Evolutionary conservation across 2,888 invertebrate species (phyloP).

Genomic region (Zaprionus lineosus): DNA sequence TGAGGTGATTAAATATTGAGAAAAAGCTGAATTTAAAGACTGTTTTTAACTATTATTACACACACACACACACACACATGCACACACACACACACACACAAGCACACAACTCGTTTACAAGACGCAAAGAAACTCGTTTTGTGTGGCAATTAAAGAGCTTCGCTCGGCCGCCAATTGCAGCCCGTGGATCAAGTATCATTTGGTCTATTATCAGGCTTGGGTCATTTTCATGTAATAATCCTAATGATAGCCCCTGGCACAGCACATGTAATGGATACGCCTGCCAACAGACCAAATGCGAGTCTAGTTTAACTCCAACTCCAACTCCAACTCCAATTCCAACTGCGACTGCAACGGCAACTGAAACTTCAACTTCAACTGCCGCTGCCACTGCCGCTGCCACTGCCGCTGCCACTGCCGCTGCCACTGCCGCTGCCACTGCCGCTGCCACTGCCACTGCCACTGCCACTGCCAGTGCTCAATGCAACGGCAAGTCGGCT

Average conservation of each 20-base stretch:
- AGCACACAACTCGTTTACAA: no score
- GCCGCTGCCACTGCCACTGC: constrained; percentile 4
- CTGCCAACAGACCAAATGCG: constrained; percentile 3
- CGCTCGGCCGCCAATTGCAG: no score
- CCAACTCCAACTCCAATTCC: constrained; percentile 12
- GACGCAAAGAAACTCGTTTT: no score
- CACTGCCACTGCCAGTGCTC: no score
- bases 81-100: no score
- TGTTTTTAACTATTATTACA: no score
- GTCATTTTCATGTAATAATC: constrained; percentile 50
- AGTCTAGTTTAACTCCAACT: background rate
- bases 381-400: background rate
- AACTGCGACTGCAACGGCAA: constrained; percentile 12
- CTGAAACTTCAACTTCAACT: background rate
- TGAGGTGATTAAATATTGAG: no score
- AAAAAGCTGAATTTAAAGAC: no score
- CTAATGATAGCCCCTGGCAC: constrained; percentile 57
- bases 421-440: no score
- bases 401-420: background rate
- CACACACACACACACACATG: no score
- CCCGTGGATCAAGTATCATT: background rate
- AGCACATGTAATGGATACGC: constrained; percentile 34
- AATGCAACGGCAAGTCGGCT: constrained; percentile 35
- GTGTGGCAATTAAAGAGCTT: no score
- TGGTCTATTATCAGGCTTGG: constrained; percentile 21